phyloP scores from a whole-genome alignment of 2,888 invertebrate genomes.

The Tridacna gigas region DNA sequence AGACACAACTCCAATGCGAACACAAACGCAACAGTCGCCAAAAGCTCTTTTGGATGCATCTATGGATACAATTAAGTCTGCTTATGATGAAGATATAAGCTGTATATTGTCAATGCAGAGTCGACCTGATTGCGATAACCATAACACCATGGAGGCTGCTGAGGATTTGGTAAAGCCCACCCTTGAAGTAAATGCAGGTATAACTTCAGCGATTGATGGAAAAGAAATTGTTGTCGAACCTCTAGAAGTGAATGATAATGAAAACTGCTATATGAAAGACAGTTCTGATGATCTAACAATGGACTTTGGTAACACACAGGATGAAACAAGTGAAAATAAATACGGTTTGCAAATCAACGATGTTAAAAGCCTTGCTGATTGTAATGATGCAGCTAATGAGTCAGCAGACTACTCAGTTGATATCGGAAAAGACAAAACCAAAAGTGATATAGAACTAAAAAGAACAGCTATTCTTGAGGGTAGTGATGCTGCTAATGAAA shows the following conservation, averaged over 20 bases:
- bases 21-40: background rate
- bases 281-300: background rate
- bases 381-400: background rate
- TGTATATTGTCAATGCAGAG: background rate
- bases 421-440: background rate
- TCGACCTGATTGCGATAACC: background rate
- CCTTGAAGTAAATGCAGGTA: background rate
- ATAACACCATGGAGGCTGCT: background rate
- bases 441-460: background rate
- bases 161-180: background rate
- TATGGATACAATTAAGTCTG: background rate
- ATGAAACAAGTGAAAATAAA: no score
- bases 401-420: no score
- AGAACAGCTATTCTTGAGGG: background rate
- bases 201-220: background rate
- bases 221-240: conserved; percentile 26
- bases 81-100: background rate
- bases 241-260: background rate
- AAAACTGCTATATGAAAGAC: background rate
- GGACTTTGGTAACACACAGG: background rate
- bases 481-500: no score
- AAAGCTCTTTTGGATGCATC: background rate
- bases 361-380: background rate
- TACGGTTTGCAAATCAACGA: background rate
- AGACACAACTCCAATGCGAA: background rate